Percentiles rank a stretch among this genome's conserved stretches.
Conservation (phyloP, 2,888 invertebrate genomes). For the Artemia sinica region DNA sequence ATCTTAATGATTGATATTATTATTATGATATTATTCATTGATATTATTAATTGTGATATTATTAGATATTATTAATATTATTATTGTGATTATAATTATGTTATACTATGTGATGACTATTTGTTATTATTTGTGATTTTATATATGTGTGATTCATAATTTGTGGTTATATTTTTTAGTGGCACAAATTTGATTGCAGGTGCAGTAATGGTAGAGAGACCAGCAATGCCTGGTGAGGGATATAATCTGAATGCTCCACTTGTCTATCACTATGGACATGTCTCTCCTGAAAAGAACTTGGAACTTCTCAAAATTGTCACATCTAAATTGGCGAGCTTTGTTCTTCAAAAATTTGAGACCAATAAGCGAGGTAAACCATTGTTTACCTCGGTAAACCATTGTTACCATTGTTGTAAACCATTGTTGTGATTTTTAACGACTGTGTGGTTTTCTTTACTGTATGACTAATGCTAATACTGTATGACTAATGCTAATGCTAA, state of each 20-base stretch:
- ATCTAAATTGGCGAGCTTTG: conserved; percentile 64
- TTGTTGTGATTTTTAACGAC: not conserved
- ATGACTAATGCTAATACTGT: too few relatives aligned
- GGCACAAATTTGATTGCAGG: conserved; percentile 33
- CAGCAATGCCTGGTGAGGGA: conserved; percentile 83
- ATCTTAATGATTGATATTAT: too few relatives aligned
- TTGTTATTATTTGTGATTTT: too few relatives aligned
- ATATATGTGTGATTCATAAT: too few relatives aligned
- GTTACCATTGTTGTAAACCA: not conserved
- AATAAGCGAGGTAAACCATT: conserved; percentile 56
- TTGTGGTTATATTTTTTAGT: too few relatives aligned
- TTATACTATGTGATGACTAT: too few relatives aligned
- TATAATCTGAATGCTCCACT: conserved; percentile 83
- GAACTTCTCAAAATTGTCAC: conserved; percentile 68
- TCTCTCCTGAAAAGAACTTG: conserved; percentile 51
- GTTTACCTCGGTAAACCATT: too few relatives aligned
- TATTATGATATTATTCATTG: too few relatives aligned
- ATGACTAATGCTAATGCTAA: too few relatives aligned
- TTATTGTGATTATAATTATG: too few relatives aligned
- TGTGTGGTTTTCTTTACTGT: not conserved
- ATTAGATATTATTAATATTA: too few relatives aligned
- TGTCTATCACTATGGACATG: conserved; percentile 84
- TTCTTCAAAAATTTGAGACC: conserved; percentile 61
- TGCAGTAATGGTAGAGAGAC: conserved; percentile 72
- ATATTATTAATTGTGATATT: too few relatives aligned